Percentiles rank a stretch among this genome's conserved stretches.
Conservation (phyloP, 2,888 invertebrate genomes). For the Ophioninae sp. region DNA sequence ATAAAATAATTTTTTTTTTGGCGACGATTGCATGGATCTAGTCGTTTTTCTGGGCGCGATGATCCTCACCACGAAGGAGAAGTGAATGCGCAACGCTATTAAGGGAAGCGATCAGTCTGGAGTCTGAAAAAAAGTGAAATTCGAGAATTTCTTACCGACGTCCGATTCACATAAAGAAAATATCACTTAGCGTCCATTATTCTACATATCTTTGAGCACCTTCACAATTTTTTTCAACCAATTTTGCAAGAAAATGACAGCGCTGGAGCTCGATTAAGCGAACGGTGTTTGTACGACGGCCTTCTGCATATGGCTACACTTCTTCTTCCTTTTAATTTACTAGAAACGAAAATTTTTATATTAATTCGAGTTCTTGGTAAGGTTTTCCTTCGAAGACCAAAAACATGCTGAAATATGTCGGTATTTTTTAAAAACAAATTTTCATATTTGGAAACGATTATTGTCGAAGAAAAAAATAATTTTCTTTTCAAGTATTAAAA, state of each 20-base stretch:
- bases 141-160: too few species aligned
- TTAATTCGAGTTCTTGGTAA: neutral
- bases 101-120: too few species aligned
- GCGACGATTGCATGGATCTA: constrained; percentile 9
- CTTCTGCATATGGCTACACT: neutral
- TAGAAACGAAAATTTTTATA: neutral
- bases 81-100: too few species aligned
- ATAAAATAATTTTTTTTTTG: constrained; percentile 6
- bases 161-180: too few species aligned
- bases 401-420: too few species aligned
- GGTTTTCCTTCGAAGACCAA: neutral
- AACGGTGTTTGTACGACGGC: neutral
- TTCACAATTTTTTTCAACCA: neutral
- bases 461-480: too few species aligned
- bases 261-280: neutral
- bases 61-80: too few species aligned
- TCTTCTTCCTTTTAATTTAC: neutral
- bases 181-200: too few species aligned
- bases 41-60: neutral
- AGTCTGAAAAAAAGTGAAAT: too few species aligned
- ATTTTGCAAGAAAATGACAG: neutral
- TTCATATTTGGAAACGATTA: too few species aligned
- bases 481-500: too few species aligned
- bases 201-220: neutral
- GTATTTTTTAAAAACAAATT: too few species aligned